Base-by-base conservation (phyloP, 2,888 invertebrate species). In the Ametastegia equiseti region DNA sequence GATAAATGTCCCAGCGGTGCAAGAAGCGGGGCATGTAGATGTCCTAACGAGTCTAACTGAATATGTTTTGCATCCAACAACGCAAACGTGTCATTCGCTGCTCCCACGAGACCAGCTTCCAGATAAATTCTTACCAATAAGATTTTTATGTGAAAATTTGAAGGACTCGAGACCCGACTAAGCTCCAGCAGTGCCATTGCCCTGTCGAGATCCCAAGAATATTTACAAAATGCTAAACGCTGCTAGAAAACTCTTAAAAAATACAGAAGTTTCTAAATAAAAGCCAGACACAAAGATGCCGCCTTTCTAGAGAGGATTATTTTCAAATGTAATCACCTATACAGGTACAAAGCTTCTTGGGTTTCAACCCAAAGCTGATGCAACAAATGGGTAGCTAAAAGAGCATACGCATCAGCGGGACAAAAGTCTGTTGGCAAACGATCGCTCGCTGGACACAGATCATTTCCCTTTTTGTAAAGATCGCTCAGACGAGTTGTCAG, bases 41-140 rank as follows among this genome's bases (percentile, higher is more conserved):
- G 97, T 85, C 98, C 97, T 90, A 99, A 92, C 0, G 98, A 97
- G 91, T 98, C 97, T 89, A 98, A 93, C 92, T 98, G 98, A 86
- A 98, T 95, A 92, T 98, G 98, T 92, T 99, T 99, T 81, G 97
- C 94, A 89, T 98, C 98, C 89, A 99, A 92, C 80, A 90, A 86
- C 47, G 87, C 82, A 77, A 89, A 91, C 0, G 86, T 85, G 82
- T 89, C 87, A 86, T 91, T 88, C 11, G 91, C 91, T 27, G 89
- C 90, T 36, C 88, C 89, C 73, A 90, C 87, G 27, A 92, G 84
- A 82, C 92, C 92, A 80, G 89, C 88, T 85, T 92, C 92, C 67
- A 91, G 96, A 91, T 98, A 98, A 27, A 97, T 93, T 86, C 96
- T 95, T 80, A 98, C 93, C 7, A 97, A 94, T 63, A 98, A 92